Conservation (phyloP, 2,888 invertebrate species). For the Pterostichus niger region DNA sequence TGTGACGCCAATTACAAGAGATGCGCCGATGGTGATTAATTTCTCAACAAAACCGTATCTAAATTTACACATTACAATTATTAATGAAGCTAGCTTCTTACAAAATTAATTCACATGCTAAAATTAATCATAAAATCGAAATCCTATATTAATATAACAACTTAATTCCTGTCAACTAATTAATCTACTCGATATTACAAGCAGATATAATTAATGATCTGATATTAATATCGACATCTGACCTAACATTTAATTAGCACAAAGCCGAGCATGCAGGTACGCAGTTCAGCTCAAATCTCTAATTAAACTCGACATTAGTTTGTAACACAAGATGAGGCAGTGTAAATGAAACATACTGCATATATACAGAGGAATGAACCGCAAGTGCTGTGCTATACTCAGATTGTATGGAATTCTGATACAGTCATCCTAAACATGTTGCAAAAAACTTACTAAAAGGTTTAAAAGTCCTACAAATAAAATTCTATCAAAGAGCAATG, state of each 20-base stretch:
- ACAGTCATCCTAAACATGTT: background rate
- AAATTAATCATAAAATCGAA: slow-evolving; percentile 20
- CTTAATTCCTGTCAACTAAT: slow-evolving; percentile 26
- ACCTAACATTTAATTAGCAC: slow-evolving; percentile 49
- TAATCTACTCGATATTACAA: slow-evolving; percentile 31
- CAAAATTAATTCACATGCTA: slow-evolving; percentile 4
- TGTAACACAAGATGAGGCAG: slow-evolving; percentile 1
- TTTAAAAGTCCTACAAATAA: too few species aligned
- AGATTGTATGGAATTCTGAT: background rate
- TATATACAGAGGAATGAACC: slow-evolving; percentile 6
- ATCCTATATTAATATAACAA: slow-evolving; percentile 12
- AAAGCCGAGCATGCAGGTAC: background rate
- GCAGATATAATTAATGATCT: slow-evolving; percentile 43
- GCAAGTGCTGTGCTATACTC: background rate
- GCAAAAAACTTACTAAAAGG: too few species aligned
- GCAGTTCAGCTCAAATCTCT: slow-evolving; percentile 38
- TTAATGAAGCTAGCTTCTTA: slow-evolving; percentile 4
- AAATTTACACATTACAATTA: background rate
- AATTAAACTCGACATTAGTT: slow-evolving; percentile 44
- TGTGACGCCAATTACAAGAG: too few species aligned
- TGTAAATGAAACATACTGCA: slow-evolving; percentile 13
- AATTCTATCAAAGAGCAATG: too few species aligned
- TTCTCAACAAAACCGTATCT: too few species aligned
- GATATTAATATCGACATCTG: slow-evolving; percentile 51
- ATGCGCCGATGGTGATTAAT: too few species aligned